These are phyloP conservation scores for Acrossocheilus wenchowensis DNA, from an alignment of 2,797 vertebrate species.

Conservation along the genomic window DNA sequence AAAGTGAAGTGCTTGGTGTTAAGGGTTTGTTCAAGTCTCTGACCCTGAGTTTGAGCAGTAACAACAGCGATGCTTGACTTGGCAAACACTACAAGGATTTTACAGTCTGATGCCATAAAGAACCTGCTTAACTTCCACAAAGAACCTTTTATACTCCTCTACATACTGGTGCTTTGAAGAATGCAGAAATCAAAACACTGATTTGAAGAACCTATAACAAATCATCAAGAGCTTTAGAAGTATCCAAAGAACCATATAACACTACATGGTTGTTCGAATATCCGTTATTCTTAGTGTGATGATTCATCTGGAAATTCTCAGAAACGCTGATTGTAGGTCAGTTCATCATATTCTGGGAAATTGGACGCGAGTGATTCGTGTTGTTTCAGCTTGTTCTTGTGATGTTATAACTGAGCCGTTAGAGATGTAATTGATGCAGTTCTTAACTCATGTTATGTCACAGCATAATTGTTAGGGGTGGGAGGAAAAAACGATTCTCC, in stretches of 20 bases:
- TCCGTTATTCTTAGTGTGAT: not conserved
- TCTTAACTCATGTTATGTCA: not conserved
- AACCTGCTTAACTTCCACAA: not conserved
- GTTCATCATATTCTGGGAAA: not conserved
- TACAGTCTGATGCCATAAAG: not conserved
- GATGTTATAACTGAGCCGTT: not conserved
- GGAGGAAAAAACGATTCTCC: no score
- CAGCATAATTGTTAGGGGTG: not conserved
- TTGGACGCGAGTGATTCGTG: not conserved
- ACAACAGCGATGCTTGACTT: conserved; percentile 22
- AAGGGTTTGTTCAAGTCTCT: not conserved
- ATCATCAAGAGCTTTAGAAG: not conserved
- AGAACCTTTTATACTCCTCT: not conserved
- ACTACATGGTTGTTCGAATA: not conserved
- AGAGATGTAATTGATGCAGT: not conserved
- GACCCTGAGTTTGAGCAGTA: not conserved
- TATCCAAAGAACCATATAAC: not conserved
- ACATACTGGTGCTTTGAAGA: not conserved
- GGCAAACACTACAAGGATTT: conserved; percentile 1
- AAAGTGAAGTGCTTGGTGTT: conserved; percentile 5
- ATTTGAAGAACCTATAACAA: not conserved
- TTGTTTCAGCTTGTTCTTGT: not conserved
- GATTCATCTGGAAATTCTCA: not conserved
- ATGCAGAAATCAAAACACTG: not conserved
- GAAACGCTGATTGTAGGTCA: not conserved